Evolutionary conservation across 2,888 invertebrate species (phyloP), one percentile per base, ranked within the genome.

Genomic region (Diarsia dahlii): DNA sequence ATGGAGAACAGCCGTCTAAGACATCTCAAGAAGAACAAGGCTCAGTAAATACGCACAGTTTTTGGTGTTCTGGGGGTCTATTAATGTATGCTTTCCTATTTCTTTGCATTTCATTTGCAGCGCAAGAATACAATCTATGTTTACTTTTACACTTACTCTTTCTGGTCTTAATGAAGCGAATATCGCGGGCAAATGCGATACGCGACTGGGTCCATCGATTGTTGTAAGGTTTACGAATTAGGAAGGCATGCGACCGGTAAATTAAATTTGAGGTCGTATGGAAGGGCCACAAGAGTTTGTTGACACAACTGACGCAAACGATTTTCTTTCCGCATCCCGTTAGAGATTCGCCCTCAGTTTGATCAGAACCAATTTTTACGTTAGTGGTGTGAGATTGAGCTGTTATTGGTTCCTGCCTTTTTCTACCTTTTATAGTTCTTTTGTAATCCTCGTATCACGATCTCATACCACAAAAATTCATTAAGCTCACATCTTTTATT

Each of bases 1-100:
- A 97, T 98, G 97, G 96, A 97, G 84, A 98, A 97, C 87, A 97
- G 97, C 82, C 97, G 97, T 81, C 94, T 96, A 50, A 96, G 97
- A 81, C 97, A 9, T 39, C 90, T 98, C 58, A 97, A 96, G 89
- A 97, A 96, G 94, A 95, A 95, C 88, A 96, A 96, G 88, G 91
- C 92, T 79, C 93, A 95, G 85, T 96, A 95, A 96, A 83, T 80
- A 62, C 18, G 1, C 52, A 39, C n/a, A 45, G 12, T 67, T 63
- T 52, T 4, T 68, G 69, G 65, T 80, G 8, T 62, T 50, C 9
- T 54, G 23, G 63, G 73, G 69, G 39, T 50, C 62, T 54, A 48
- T 60, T 28, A 23, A 50, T 70, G 9, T 64, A 69, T 81, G 71
- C 74, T 82, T 81, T 64, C 67, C 64, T 12, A 71, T 39, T 70